These are phyloP conservation scores for Psittacula echo DNA, from an alignment of 2,797 vertebrate genomes.

Conservation along the genomic window DNA sequence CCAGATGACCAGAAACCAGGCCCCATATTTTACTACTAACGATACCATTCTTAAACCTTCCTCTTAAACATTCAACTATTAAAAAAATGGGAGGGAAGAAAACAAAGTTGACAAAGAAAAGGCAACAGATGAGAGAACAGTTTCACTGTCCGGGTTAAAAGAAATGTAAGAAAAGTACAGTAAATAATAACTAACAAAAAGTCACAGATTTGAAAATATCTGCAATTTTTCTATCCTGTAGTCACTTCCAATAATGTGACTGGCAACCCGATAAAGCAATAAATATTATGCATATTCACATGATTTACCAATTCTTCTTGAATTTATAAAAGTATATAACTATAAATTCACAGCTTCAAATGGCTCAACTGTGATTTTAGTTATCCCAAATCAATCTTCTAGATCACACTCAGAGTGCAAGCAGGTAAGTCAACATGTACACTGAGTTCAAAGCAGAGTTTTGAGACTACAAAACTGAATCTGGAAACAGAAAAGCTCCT, in stretches of 20 bases:
- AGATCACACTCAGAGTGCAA: background rate
- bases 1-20: background rate
- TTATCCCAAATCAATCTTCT: background rate
- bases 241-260: background rate
- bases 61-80: background rate
- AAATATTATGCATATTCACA: background rate
- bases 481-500: slow-evolving; percentile 41
- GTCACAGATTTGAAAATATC: background rate
- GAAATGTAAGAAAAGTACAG: background rate
- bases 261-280: background rate
- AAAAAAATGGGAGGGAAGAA: accelerated
- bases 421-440: slow-evolving; percentile 9
- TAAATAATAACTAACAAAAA: background rate
- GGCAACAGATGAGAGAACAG: background rate
- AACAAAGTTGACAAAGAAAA: background rate
- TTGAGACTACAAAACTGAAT: slow-evolving; percentile 58
- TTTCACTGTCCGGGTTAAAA: background rate
- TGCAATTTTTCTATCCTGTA: background rate
- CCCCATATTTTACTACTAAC: background rate
- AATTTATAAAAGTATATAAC: background rate
- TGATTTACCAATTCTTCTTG: background rate
- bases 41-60: background rate
- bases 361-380: background rate
- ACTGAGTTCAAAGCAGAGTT: slow-evolving; percentile 52
- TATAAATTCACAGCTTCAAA: background rate